Conservation (phyloP, 2,797 vertebrate species). For the Bucorvus abyssinicus region DNA sequence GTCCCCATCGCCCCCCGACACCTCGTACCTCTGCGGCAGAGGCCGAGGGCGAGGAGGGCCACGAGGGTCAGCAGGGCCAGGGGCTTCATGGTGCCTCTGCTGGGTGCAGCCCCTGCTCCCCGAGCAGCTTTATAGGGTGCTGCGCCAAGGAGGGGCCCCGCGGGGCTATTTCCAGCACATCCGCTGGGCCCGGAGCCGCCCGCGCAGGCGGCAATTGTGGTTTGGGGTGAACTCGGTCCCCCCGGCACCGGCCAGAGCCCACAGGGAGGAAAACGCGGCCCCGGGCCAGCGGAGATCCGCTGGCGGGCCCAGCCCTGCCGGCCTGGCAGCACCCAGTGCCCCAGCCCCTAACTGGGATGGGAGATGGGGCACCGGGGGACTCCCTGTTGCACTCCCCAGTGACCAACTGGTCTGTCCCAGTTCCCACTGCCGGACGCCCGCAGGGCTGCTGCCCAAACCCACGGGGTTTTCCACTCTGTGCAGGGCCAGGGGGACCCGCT, state of each 20-base stretch:
- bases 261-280: not conserved
- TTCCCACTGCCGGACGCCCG: not conserved
- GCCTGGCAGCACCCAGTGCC: not conserved
- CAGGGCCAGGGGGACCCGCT: accelerated
- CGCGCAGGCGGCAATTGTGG: slow-evolving; percentile 29
- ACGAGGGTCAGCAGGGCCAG: slow-evolving; percentile 20
- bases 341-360: not conserved
- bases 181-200: not conserved
- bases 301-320: not conserved
- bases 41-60: slow-evolving; percentile 42
- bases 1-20: no score
- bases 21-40: slow-evolving; percentile 53
- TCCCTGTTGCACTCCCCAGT: accelerated
- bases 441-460: not conserved
- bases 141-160: not conserved
- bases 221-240: not conserved
- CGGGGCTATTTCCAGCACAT: slow-evolving; percentile 60
- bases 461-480: accelerated
- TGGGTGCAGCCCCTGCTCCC: not conserved
- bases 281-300: not conserved
- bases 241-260: not conserved
- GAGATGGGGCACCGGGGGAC: not conserved
- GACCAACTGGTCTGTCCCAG: not conserved
- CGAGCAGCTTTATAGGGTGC: slow-evolving; percentile 48
- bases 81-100: slow-evolving; percentile 52